Evolutionary conservation across 64 coral and sea anemone species (phyloP).

Genomic region (Catalaphyllia jardinei): DNA sequence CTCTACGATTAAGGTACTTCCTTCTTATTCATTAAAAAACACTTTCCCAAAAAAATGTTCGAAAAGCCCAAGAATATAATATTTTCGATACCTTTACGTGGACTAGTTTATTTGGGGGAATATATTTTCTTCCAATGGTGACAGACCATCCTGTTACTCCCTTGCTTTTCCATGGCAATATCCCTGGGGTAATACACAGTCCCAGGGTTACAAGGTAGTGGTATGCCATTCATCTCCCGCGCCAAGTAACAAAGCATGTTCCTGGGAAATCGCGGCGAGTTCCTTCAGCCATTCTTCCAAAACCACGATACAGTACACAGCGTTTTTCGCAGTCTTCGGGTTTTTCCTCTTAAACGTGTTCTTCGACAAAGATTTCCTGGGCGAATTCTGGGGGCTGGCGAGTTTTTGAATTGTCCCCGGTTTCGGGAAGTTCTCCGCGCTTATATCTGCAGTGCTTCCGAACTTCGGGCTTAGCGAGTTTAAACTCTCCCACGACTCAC

Average conservation of each 20-base stretch:
- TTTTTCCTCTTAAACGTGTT: conserved; percentile 88
- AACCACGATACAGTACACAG: conserved; percentile 89
- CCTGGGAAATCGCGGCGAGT: conserved; percentile 94
- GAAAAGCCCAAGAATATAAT: no score
- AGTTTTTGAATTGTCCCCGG: conserved; percentile 13
- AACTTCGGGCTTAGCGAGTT: conserved; percentile 62
- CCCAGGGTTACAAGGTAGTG: neutral
- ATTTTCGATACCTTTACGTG: no score
- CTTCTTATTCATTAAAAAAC: no score
- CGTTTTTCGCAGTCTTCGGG: conserved; percentile 81
- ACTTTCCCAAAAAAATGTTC: no score
- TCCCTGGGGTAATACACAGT: neutral
- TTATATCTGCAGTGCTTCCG: conserved; percentile 72
- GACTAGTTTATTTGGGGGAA: no score
- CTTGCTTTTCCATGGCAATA: neutral
- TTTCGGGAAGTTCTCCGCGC: conserved; percentile 5
- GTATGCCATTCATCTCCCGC: conserved; percentile 8
- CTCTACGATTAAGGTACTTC: no score
- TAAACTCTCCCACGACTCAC: conserved; percentile 74
- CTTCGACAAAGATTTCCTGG: conserved; percentile 22
- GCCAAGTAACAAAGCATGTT: conserved; percentile 80
- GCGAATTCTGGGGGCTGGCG: conserved; percentile 19
- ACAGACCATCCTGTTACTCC: neutral
- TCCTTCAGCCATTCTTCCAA: conserved; percentile 98
- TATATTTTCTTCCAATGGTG: no score